Evolutionary conservation across 30 jellyfish, hydroid and myxozoan genomes (phyloP), one percentile per base, ranked within the genome.

Genomic region (Haliclystus octoradiatus): DNA sequence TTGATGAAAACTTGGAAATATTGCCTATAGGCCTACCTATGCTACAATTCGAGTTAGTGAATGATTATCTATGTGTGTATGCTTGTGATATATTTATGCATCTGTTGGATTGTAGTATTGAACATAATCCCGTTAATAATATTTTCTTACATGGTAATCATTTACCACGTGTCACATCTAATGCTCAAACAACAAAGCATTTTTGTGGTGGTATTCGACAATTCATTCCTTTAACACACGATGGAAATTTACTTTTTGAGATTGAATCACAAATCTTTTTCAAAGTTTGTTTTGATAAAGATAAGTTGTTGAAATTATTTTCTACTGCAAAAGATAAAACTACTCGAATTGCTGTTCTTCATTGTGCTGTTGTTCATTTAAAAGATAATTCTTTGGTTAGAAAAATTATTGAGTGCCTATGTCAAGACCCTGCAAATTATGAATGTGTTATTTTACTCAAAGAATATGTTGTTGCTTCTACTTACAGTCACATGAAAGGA

Each of bases 391-490:
- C 63, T 4, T 68, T 86, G 32, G 49, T 70, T n/a, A 69, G 70
- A 65, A 86, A 70, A 53, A 34, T 86, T 30, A 63, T 86, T 26
- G 96, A 78, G 52, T 68, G 93, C 32, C 62, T 79, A 12, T 86
- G 94, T 76, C 86, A 75, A 51, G 96, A 86, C 49, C 96, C 96
- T 13, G 91, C 96, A 15, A 86, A 73, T 70, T 51, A 69, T 15
- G 96, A 86, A 50, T 75, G 92, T 57, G 34, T 78, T 30, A 92
- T 68, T 1, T 82, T 86, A 28, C 26, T 86, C 2, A 68, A 78
- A 40, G 96, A 86, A 65, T 86, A 86, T 68, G 79, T 86, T 0
- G 30, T 86, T 25, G 90, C 87, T 2, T 22, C 51, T 15, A 65
- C 96, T 13, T 86, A 86, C 40, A 84, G 78, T 4, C 62, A 78